Evolutionary conservation across 2,797 vertebrate species (phyloP), one percentile per base, ranked within the genome.

Genomic region (Manis crassicaudata): DNA sequence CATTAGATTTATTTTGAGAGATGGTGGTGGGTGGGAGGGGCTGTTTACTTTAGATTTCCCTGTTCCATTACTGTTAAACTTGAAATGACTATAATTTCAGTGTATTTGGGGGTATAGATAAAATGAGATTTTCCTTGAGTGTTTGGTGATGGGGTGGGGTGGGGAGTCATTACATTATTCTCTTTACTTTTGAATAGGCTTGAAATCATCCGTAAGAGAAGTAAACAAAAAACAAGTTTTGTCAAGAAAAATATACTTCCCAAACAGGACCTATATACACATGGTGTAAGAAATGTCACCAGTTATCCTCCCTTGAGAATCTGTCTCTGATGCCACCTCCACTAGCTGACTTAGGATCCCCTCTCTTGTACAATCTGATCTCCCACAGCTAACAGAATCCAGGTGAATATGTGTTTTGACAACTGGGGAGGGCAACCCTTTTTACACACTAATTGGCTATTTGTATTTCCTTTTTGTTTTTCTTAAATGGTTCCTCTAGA

Each of bases 21-120:
- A n/a, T 5, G 12, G 43, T 6, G 6, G n/a, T 43, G 25, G 54
- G n/a, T 90, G 4, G 73, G 10, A 68, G 18, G 18, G 63, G 60
- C 21, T 54, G 81, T 46, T 82, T 70, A 60, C 5, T 82, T 95
- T 79, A 93, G 43, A 84, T 50, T 92, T 75, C 56, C 37, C 40
- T 80, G 43, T 67, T 73, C 88, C 87, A 83, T 83, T 62, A 81
- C 62, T 54, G n/a, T 68, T 92, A 72, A 83, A 86, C 35, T 86
- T 77, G 81, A 90, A 89, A 81, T 85, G 54, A 37, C 27, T 70
- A 56, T 72, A 92, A 85, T 68, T 18, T 58, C 56, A 83, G 60
- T 17, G 9, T 58, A 63, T 18, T 60, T 52, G 70, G 43, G 32
- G 43, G 5, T 7, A 72, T 0, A 86, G 52, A 50, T 63, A 58